Evolutionary conservation across 2,113 vertebrate species (phyloP), one percentile per base, ranked within the genome.

Genomic region (Oreochromis niloticus): DNA sequence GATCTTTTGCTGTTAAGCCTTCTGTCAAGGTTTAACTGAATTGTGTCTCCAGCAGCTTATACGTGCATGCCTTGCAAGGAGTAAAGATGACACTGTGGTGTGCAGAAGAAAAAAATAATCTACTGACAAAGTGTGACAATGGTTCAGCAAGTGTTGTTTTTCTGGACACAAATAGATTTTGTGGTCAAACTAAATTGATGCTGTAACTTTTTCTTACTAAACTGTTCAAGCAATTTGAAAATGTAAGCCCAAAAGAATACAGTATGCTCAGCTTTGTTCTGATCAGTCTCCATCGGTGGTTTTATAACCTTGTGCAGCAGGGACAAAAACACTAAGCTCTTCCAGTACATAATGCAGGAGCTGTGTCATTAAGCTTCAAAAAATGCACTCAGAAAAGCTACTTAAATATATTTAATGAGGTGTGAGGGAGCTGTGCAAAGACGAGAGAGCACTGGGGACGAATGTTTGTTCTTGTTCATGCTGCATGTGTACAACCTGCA

Each of bases 401-500:
- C 90, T 91, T 83, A 83, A 84, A 88, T 81, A 63, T 68, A 63
- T 85, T 90, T 88, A 94, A 94, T 94, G 87, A 93, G 87, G 85
- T 89, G 80, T 84, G 80, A 86, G 87, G 85, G 84, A 86, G 87
- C 87, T 39, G 85, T 86, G 82, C 32, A 84, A 59, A 78, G 75
- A 82, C 43, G 84, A 14, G 59, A 86, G 83, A 81, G 75, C 86
- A 80, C 54, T 5, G 32, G 79, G 73, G 85, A 54, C 22, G 30
- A 56, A 55, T 41, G 86, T 82, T 83, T 82, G 80, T 80, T 79
- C 55, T 80, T 87, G 71, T 88, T 89, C 78, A 89, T 84, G 83
- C 56, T 85, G 85, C 85, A 80, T 17, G 19, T 88, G 43, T 84
- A 71, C 85, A 87, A 86, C 54, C 32, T 43, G 79, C 52, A 66